phyloP scores from a whole-genome alignment of 2,113 vertebrate genomes.

The Xenopus tropicalis region DNA sequence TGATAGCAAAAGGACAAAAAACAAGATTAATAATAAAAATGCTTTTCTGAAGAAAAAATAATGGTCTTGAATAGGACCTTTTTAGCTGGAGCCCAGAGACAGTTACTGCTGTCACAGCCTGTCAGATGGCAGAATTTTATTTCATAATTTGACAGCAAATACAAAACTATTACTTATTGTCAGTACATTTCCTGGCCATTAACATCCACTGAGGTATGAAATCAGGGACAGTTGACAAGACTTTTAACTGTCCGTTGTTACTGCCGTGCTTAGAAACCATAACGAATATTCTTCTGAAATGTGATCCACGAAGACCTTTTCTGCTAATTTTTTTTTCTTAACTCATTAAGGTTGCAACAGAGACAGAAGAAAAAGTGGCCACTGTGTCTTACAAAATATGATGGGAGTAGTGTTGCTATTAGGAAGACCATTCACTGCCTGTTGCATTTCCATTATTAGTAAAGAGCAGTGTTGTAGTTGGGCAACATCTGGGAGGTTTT shows the following conservation, averaged over 20 bases:
- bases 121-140: constrained; percentile 40
- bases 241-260: constrained; percentile 43
- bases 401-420: too few species aligned
- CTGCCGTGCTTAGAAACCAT: constrained; percentile 34
- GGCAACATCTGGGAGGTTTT: too few species aligned
- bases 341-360: constrained; percentile 14
- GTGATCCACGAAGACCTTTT: constrained; percentile 25
- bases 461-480: too few species aligned
- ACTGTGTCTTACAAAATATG: too few species aligned
- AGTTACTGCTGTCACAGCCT: constrained; percentile 35
- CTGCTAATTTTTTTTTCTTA: neutral
- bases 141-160: constrained; percentile 45
- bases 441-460: too few species aligned
- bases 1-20: constrained; percentile 25
- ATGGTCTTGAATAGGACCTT: constrained; percentile 31
- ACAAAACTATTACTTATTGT: constrained; percentile 45
- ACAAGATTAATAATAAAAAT: constrained; percentile 31
- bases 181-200: constrained; percentile 44
- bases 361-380: neutral
- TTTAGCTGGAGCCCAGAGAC: constrained; percentile 34
- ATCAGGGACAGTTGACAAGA: constrained; percentile 43
- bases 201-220: constrained; percentile 43
- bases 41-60: constrained; percentile 21
- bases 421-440: too few species aligned
- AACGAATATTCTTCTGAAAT: constrained; percentile 22